Evolutionary conservation across 2,113 vertebrate genomes (phyloP).

Genomic region (Upupa epops): DNA sequence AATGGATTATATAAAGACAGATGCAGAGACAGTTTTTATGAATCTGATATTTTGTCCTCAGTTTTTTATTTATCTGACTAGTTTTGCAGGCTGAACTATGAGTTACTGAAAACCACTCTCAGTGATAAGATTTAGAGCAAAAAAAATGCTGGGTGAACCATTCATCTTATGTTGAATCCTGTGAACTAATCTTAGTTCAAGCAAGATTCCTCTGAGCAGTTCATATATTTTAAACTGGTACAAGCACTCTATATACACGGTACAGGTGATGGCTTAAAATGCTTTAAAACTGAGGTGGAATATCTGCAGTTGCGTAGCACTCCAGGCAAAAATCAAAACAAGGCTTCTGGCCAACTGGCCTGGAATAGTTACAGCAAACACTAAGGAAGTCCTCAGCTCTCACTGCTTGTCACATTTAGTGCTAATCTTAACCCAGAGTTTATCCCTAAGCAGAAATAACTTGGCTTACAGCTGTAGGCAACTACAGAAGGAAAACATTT

Average conservation of each 20-base stretch:
- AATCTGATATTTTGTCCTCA: slow-evolving; percentile 18
- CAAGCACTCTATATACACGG: slow-evolving; percentile 1
- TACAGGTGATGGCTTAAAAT: slow-evolving; percentile 9
- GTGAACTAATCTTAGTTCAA: slow-evolving; percentile 67
- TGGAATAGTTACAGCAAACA: neutral
- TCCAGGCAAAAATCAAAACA: neutral
- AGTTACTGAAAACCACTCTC: slow-evolving; percentile 61
- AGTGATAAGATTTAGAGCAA: slow-evolving; percentile 70
- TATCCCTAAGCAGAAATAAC: neutral
- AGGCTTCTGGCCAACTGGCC: neutral
- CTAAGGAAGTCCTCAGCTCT: neutral
- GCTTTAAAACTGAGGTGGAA: neutral
- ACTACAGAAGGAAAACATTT: neutral
- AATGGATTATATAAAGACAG: slow-evolving; percentile 45
- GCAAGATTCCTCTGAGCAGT: slow-evolving; percentile 63
- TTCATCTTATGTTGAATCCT: slow-evolving; percentile 68
- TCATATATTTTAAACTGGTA: slow-evolving; percentile 69
- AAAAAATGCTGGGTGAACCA: slow-evolving; percentile 49
- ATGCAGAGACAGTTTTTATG: slow-evolving; percentile 41
- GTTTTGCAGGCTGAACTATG: slow-evolving; percentile 40
- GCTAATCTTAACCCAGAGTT: neutral
- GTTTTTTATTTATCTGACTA: slow-evolving; percentile 54
- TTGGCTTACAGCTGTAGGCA: neutral
- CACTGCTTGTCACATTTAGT: neutral
- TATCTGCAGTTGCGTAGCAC: neutral